Base-by-base conservation (phyloP, 2,113 vertebrate species). In the Ictidomys tridecemlineatus region DNA sequence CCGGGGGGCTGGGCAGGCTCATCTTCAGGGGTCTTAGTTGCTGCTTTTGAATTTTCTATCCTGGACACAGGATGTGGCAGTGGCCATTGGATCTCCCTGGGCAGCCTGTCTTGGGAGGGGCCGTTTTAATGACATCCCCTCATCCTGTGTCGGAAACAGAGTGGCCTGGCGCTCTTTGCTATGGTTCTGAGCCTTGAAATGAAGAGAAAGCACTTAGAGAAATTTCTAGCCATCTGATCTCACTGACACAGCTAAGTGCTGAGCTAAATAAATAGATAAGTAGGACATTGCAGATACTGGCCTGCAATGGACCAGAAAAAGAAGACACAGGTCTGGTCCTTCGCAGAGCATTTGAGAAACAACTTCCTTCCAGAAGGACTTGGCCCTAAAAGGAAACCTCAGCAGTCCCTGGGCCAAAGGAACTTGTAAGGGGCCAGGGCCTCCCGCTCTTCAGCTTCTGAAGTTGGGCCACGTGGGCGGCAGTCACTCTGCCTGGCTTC, bases 121-220 rank as follows among this genome's bases (percentile, higher is more conserved):
- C 8, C 56, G 17, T n/a, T 53, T 53, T 10, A 26, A 5, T 6
- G 2, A 8, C 1, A 13, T 28, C 72, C 84, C 22, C 1, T 30
- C 4, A 30, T 45, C 53, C 48, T 88, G 30, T 5, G 8, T 42
- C 45, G 72, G 67, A 34, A 61, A 48, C 18, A 67, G n/a, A 92
- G 45, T 3, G 14, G 18, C 30, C 20, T 1, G 2, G 12, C 0
- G 3, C 7, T 63, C 45, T 18, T 32, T 8, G 4, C 14, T 53
- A 17, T 16, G 51, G 51, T 39, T 26, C 45, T 18, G 73, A 32
- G 13, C 6, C 34, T 73, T 37, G 45, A 91, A 79, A 69, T 9
- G 0, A 67, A 61, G 9, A 42, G 48, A n/a, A 26, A 67, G 2
- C 1, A 6, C 14, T 51, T 32, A n/a, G 51, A 56, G 22, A 17